Evolutionary conservation across 2,113 vertebrate species (phyloP), one percentile per base, ranked within the genome.

Genomic region (Archocentrus centrarchus): DNA sequence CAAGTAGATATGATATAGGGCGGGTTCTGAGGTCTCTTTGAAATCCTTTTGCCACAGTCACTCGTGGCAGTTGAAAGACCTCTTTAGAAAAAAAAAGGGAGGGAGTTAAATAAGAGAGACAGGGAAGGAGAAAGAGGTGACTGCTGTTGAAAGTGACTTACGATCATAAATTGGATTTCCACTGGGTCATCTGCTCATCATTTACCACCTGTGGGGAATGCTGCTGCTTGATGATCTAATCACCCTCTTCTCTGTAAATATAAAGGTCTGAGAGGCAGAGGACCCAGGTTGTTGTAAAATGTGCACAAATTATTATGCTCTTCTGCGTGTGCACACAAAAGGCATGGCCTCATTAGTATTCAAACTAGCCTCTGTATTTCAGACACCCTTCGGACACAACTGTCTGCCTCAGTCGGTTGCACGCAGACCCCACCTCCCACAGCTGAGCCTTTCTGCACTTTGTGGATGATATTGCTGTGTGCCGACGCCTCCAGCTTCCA

Each of bases 1-100:
- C 91, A 76, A 83, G 82, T 87, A 80, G 85, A 90, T 89, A 76
- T 81, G 85, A 88, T 91, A 89, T 24, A 30, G 84, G 57, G 88
- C 30, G 63, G 81, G 81, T 83, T 86, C 83, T 50, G 75, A 79
- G 83, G 86, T 86, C 77, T 79, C 61, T 88, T 85, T 85, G 83
- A 81, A 81, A 89, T 79, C 70, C 79, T 86, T 80, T 79, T 59
- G 66, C 84, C 76, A 68, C 73, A 55, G 84, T 47, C 66, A 6
- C 35, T 80, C 83, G 11, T 22, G 14, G 30, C 79, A 35, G 87
- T 85, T 91, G 62, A 89, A 88, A 89, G 90, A 81, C 86, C 62
- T 59, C 77, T 80, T 82, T 79, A 83, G 77, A 86, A 63, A 37
- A 30, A 30, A 35, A 53, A 39, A 81, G 79, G 59, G 24, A 68